Evolutionary conservation across 2,888 invertebrate genomes (phyloP).

Genomic region (Yponomeuta plumbellus): DNA sequence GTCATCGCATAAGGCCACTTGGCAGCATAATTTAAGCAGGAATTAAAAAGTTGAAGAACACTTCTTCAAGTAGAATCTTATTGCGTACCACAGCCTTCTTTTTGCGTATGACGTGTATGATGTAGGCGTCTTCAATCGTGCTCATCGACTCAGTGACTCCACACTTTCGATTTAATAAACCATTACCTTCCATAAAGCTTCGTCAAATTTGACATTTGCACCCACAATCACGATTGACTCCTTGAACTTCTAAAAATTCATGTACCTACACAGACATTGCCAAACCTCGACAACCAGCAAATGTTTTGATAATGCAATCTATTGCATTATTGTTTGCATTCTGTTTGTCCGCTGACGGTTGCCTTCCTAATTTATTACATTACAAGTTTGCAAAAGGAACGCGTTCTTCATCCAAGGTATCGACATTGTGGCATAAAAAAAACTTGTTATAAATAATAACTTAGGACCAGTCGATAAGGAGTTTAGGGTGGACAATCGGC

Average conservation of each 20-base stretch:
- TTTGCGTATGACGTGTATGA: no score
- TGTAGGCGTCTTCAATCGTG: no score
- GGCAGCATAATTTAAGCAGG: no score
- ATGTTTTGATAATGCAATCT: background rate
- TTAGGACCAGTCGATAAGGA: no score
- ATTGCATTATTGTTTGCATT: slow-evolving; percentile 6
- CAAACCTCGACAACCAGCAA: background rate
- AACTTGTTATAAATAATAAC: no score
- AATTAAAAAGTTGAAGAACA: no score
- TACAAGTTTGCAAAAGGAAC: background rate
- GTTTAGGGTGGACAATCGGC: no score
- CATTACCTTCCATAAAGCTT: background rate
- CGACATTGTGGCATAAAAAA: no score
- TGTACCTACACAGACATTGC: background rate
- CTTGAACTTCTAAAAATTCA: slow-evolving; percentile 7
- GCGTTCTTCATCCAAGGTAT: background rate
- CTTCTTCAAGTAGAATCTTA: no score
- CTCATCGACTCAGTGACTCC: background rate
- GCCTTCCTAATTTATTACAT: background rate
- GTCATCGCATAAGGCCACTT: no score
- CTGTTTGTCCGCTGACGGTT: background rate
- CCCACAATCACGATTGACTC: slow-evolving; percentile 1
- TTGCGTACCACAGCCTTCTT: no score
- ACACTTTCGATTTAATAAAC: background rate
- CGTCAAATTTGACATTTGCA: slow-evolving; percentile 2